Percentiles rank a stretch among this genome's conserved stretches.
These are phyloP conservation scores for Planiliza haematocheilus DNA, from an alignment of 2,113 vertebrate species.

Conservation along the genomic window DNA sequence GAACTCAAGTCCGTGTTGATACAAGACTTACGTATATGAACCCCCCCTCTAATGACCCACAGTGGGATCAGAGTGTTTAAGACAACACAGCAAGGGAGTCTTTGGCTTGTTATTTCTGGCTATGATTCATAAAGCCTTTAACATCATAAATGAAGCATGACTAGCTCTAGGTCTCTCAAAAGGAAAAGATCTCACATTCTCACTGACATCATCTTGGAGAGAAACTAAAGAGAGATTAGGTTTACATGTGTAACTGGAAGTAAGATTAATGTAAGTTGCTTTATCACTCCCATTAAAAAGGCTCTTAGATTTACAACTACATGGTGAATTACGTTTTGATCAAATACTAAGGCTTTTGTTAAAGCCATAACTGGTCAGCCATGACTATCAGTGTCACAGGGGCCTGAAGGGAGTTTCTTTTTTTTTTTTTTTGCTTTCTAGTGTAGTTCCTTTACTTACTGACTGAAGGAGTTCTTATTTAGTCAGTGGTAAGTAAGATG, in stretches of 20 bases:
- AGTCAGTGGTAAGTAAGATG: background rate
- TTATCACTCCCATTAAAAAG: background rate
- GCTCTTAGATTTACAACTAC: background rate
- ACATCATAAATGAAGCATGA: slow-evolving; percentile 51
- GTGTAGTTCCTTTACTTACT: background rate
- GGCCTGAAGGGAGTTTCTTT: background rate
- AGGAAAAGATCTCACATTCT: slow-evolving; percentile 39
- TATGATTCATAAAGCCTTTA: slow-evolving; percentile 62
- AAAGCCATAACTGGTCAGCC: background rate
- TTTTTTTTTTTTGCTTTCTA: background rate
- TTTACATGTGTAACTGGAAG: slow-evolving; percentile 23
- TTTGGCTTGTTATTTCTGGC: slow-evolving; percentile 74
- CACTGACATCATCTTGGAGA: slow-evolving; percentile 56
- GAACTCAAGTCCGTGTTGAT: slow-evolving; percentile 53
- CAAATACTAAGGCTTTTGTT: background rate
- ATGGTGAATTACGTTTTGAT: background rate
- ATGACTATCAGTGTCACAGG: background rate
- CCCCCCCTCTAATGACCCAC: slow-evolving; percentile 47
- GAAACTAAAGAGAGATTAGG: slow-evolving; percentile 3
- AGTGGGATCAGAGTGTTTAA: slow-evolving; percentile 57
- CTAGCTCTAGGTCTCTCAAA: slow-evolving; percentile 25
- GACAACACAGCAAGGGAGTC: slow-evolving; percentile 55
- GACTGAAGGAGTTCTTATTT: background rate
- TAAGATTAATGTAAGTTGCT: background rate
- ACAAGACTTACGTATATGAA: slow-evolving; percentile 38